A percentile compares a stretch with the other conserved stretches of the same genome.
phyloP scores from a whole-genome alignment of 2,888 invertebrate species.

The Conistra vaccinii region DNA sequence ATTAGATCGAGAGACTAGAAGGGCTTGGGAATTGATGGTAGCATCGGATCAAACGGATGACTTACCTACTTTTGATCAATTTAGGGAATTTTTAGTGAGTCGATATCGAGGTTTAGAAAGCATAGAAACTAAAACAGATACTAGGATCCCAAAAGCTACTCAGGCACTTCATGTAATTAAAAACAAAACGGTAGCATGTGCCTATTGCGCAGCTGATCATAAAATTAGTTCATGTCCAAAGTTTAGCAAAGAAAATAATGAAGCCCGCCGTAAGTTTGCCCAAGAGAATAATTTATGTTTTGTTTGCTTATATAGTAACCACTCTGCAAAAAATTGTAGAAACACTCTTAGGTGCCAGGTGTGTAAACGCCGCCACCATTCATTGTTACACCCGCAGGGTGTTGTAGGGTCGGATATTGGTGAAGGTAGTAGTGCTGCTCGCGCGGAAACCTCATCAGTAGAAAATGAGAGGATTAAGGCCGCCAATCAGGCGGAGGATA shows the following conservation, averaged over 20 bases:
- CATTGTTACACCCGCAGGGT: too few species aligned
- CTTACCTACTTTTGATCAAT: constrained; percentile 3
- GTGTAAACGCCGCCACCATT: not conserved
- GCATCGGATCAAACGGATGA: not conserved
- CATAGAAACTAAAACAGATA: not conserved
- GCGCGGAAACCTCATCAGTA: too few species aligned
- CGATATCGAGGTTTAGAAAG: too few species aligned
- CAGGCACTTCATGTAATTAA: not conserved
- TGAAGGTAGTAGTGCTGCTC: too few species aligned
- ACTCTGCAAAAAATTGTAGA: constrained; percentile 51
- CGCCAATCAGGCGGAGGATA: too few species aligned
- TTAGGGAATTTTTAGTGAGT: not conserved
- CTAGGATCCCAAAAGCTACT: not conserved
- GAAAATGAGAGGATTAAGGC: too few species aligned
- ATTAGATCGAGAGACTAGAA: not conserved
- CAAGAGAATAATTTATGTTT: constrained; percentile 33
- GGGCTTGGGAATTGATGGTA: constrained; percentile 2
- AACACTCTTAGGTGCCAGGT: constrained; percentile 13
- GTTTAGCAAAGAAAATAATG: not conserved
- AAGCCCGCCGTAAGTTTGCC: not conserved
- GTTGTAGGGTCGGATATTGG: too few species aligned
- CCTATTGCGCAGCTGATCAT: not conserved
- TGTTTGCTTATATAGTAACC: constrained; percentile 32
- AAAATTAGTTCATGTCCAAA: not conserved
- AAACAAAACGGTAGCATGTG: not conserved